Evolutionary conservation across 2,113 vertebrate genomes (phyloP).

Genomic region (Arvicanthis niloticus): DNA sequence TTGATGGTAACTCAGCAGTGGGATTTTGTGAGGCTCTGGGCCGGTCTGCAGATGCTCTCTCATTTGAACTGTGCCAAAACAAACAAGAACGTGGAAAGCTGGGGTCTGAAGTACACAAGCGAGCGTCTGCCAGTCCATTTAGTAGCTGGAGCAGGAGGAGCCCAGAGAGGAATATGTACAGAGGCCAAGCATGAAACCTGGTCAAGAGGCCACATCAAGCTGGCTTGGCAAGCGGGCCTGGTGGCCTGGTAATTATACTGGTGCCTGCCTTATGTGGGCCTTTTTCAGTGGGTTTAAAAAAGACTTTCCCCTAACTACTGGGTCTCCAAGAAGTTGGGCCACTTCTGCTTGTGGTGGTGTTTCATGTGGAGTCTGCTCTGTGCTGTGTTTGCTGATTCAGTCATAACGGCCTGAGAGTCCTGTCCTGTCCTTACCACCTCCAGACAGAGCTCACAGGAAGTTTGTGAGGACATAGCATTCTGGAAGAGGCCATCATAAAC

Average conservation of each 20-base stretch:
- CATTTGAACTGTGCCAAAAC: slow-evolving; percentile 41
- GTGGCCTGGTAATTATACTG: slow-evolving; percentile 77
- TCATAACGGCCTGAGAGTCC: not conserved
- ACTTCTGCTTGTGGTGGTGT: slow-evolving; percentile 71
- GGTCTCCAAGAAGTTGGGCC: slow-evolving; percentile 75
- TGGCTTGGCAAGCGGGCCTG: slow-evolving; percentile 62
- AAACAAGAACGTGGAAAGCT: not conserved
- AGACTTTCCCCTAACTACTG: slow-evolving; percentile 78
- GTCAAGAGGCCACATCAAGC: slow-evolving; percentile 73
- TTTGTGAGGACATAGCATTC: slow-evolving; percentile 75
- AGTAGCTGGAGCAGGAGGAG: slow-evolving; percentile 3
- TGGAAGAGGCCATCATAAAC: slow-evolving; percentile 27
- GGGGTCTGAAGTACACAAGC: not conserved
- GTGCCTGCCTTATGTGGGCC: slow-evolving; percentile 68
- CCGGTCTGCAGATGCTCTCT: not conserved
- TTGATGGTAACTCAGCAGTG: not conserved
- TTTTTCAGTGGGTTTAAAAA: slow-evolving; percentile 82
- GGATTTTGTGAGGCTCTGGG: slow-evolving; percentile 6
- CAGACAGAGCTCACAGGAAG: slow-evolving; percentile 12
- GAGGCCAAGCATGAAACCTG: slow-evolving; percentile 70
- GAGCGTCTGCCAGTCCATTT: slow-evolving; percentile 30
- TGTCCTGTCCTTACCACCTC: not conserved
- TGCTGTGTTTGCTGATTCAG: slow-evolving; percentile 77
- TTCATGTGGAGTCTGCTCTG: slow-evolving; percentile 78
- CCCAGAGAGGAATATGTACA: slow-evolving; percentile 17